These are phyloP conservation scores for Orchestia grillus DNA, from an alignment of 1,140 invertebrate genomes.

Conservation along the genomic window DNA sequence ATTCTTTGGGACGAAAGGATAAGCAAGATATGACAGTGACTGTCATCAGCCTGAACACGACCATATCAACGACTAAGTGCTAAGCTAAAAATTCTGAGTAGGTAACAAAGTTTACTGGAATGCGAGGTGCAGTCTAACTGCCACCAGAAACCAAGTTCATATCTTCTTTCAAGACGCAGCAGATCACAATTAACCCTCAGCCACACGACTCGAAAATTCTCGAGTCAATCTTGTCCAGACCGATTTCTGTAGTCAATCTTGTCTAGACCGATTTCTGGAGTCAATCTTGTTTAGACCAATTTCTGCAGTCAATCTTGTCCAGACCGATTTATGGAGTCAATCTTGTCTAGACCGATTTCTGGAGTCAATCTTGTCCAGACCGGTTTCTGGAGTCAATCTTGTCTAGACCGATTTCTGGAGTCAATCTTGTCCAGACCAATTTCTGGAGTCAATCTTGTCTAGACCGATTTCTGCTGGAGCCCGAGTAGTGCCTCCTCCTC, in stretches of 20 bases:
- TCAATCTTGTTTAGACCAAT: too few species aligned
- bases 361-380: too few species aligned
- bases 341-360: too few species aligned
- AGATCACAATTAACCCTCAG: background rate
- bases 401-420: too few species aligned
- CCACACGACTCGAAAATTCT: background rate
- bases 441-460: too few species aligned
- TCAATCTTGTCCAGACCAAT: too few species aligned
- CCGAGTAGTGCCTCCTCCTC: too few species aligned
- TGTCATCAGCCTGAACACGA: background rate
- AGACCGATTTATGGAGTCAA: too few species aligned
- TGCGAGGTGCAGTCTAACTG: slow-evolving; percentile 22
- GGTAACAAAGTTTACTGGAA: slow-evolving; percentile 3
- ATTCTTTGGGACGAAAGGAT: slow-evolving; percentile 30
- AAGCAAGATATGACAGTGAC: background rate
- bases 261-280: too few species aligned
- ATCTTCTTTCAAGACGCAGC: background rate
- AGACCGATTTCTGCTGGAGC: too few species aligned
- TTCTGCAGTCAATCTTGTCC: background rate
- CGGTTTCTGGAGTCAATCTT: background rate
- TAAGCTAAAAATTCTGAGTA: background rate
- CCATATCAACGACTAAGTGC: background rate
- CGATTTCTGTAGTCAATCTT: too few species aligned
- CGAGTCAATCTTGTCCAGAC: background rate
- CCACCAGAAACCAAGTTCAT: slow-evolving; percentile 14